These are phyloP conservation scores for Mormyrus hasselquistii DNA, from an alignment of 2,797 vertebrate genomes.

Conservation along the genomic window DNA sequence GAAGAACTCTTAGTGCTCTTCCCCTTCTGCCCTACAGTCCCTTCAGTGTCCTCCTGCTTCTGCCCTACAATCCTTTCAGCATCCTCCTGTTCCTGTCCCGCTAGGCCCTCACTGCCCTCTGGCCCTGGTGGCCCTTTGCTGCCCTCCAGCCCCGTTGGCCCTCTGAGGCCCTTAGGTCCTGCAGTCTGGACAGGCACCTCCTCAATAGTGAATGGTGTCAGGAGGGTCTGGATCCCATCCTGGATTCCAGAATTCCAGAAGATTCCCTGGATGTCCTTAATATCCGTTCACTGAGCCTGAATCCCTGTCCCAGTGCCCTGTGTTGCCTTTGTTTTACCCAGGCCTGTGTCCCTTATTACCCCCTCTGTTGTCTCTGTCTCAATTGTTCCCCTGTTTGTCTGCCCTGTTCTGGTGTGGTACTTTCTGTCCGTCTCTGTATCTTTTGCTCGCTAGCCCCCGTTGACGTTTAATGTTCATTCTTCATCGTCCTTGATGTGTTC, in stretches of 20 bases:
- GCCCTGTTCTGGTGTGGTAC: not conserved
- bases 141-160: too few relatives aligned
- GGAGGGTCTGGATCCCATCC: not conserved
- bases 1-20: not conserved
- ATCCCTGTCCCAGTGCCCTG: not conserved
- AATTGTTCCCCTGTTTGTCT: not conserved
- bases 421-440: not conserved
- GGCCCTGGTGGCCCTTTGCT: not conserved
- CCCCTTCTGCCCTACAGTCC: not conserved
- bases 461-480: not conserved
- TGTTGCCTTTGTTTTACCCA: not conserved
- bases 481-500: not conserved
- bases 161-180: not conserved
- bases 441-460: not conserved
- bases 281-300: not conserved
- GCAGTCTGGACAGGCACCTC: not conserved
- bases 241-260: not conserved
- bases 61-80: not conserved
- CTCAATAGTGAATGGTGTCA: not conserved
- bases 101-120: too few relatives aligned
- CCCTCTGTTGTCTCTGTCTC: not conserved
- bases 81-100: not conserved
- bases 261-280: not conserved
- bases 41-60: not conserved
- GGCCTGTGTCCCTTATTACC: not conserved